Evolutionary conservation across 1,140 invertebrate genomes (phyloP).

Genomic region (Proctacanthus coquilletti): DNA sequence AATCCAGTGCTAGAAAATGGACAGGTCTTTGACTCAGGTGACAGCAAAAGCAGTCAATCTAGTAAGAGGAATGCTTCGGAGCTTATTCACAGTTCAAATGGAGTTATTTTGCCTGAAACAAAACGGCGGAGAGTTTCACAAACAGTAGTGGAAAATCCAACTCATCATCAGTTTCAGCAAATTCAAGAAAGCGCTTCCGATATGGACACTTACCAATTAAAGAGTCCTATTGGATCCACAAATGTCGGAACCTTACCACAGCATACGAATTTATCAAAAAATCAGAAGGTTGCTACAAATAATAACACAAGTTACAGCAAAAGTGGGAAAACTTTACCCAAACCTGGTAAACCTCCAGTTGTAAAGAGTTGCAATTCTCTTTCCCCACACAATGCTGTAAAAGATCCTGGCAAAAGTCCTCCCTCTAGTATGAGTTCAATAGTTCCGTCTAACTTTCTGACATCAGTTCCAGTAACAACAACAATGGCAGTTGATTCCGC

Average conservation of each 20-base stretch:
- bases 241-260: slow-evolving; percentile 42
- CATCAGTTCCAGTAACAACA: not conserved
- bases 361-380: slow-evolving; percentile 4
- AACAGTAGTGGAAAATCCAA: too few species aligned
- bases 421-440: not conserved
- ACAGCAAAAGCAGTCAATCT: too few species aligned
- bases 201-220: too few species aligned
- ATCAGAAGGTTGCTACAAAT: slow-evolving; percentile 20
- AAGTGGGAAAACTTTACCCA: not conserved
- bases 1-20: slow-evolving; percentile 1
- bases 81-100: slow-evolving; percentile 31
- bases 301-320: slow-evolving; percentile 5
- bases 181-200: not conserved
- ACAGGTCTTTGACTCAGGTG: slow-evolving; percentile 6
- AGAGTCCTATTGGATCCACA: slow-evolving; percentile 38
- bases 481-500: too few species aligned
- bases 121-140: slow-evolving; percentile 20
- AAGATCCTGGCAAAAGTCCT: slow-evolving; percentile 12
- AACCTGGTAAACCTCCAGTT: not conserved
- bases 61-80: too few species aligned
- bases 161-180: not conserved
- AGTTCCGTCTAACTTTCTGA: not conserved
- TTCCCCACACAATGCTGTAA: slow-evolving; percentile 4
- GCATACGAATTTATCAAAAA: slow-evolving; percentile 20
- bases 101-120: slow-evolving; percentile 34